Evolutionary conservation across 2,113 vertebrate genomes (phyloP).

Genomic region (Edolisoma coerulescens): DNA sequence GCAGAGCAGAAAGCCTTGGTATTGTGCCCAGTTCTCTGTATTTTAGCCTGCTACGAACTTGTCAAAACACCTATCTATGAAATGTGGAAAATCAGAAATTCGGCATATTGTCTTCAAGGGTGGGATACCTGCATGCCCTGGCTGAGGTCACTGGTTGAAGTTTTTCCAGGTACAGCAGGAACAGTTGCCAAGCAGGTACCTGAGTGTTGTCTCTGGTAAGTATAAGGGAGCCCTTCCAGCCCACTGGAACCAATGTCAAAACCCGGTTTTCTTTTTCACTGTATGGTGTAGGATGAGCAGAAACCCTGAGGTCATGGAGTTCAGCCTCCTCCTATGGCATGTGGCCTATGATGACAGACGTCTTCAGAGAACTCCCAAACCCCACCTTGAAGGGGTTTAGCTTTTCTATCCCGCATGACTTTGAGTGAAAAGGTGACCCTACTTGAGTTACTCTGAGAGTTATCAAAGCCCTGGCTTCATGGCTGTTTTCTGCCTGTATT

Average conservation of each 20-base stretch:
- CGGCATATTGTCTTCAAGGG: fast-evolving
- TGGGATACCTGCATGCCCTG: background rate
- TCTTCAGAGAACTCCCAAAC: background rate
- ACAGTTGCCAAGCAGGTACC: background rate
- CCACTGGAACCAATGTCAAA: background rate
- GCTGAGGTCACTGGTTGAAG: background rate
- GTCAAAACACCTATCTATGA: background rate
- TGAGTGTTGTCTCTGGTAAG: background rate
- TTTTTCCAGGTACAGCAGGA: background rate
- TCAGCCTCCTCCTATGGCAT: background rate
- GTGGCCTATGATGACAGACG: background rate
- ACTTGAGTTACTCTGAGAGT: background rate
- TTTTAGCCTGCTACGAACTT: background rate
- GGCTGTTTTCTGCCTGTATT: background rate
- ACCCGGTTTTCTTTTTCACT: background rate
- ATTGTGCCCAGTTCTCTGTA: background rate
- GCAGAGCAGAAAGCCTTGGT: background rate
- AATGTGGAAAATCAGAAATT: background rate
- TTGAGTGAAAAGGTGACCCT: background rate
- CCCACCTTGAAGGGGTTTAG: background rate
- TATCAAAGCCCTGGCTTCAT: background rate
- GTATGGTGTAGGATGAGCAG: background rate
- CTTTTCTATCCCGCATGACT: fast-evolving
- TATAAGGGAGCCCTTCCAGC: background rate
- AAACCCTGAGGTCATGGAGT: background rate